Evolutionary conservation across 2,888 invertebrate species (phyloP), one percentile per base, ranked within the genome.

Genomic region (Nomada fucata): DNA sequence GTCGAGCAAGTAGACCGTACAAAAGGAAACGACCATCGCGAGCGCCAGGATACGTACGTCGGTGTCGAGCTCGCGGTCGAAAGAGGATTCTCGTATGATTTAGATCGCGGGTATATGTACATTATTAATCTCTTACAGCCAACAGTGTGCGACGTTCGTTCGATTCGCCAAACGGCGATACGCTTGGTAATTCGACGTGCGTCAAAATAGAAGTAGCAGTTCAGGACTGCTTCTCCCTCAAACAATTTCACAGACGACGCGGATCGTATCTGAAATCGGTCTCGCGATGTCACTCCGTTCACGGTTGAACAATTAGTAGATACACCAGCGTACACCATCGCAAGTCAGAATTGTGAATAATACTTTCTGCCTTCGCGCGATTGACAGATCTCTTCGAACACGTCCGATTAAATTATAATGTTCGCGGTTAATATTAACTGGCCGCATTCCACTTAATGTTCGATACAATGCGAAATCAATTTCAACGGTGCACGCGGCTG

Each of bases 21-120:
- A 57, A 52, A 77, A 36, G 52, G 63, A 67, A 77, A 70, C 42
- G 69, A 70, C 42, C 42, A 47, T 57, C 42, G 65, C 42, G 73
- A 63, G 50, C n/a, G 44, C 52, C 2, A 59, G 76, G 76, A 72
- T 59, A 73, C 20, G 52, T 26, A 73, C 20, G 44, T 20, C 29
- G 50, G 23, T 15, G 42, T 57, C 68, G 15, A 57, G 42, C n/a
- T 23, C 11, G 15, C 5, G 9, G 23, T 47, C 10, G 47, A 52
- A 23, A 23, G 9, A 9, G 47, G 23, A 42, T 73, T 55, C 15
- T n/a, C n/a, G 0, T 50, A 42, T 7, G 9, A 20, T 57, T 23
- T n/a, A 11, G 64, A 71, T 71, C 44, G 15, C 10, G 3, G n/a
- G 10, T 9, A 7, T 2, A 15, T 26, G 26, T 23, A 3, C 13